Percentiles rank a stretch among this genome's conserved stretches.
Evolutionary conservation across 2,888 invertebrate species (phyloP).

Genomic region (Apamea crenata): DNA sequence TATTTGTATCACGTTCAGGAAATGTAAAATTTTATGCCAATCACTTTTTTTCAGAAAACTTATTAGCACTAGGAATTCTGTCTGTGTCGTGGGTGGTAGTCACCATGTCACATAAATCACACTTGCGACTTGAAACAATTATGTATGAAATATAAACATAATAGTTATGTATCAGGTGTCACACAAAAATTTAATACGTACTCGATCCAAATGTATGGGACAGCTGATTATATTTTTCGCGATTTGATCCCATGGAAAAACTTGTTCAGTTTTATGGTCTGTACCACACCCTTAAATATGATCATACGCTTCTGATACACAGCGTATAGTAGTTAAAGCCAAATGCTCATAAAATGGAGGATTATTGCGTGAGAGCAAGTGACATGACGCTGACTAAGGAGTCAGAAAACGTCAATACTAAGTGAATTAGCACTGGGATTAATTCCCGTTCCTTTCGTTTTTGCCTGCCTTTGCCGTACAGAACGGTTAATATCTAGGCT

Average conservation of each 20-base stretch:
- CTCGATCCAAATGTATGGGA: neutral
- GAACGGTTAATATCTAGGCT: neutral
- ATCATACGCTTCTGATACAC: neutral
- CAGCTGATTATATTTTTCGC: neutral
- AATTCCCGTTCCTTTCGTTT: too few species aligned
- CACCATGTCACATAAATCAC: neutral
- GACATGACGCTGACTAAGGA: too few species aligned
- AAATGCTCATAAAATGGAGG: neutral
- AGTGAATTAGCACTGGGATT: neutral
- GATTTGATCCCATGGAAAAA: neutral
- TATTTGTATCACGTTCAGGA: slow-evolving; percentile 51
- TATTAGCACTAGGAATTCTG: neutral
- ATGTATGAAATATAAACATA: neutral
- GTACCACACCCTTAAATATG: neutral
- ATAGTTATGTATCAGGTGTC: neutral
- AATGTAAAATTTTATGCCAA: neutral
- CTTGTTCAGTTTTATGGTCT: neutral
- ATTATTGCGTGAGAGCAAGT: neutral
- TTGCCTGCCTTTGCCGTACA: neutral
- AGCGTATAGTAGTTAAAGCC: neutral
- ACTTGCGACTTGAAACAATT: neutral
- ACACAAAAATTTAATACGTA: neutral
- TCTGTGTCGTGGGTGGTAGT: neutral
- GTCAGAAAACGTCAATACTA: neutral
- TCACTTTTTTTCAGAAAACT: neutral